Conservation (phyloP, 2,888 invertebrate species). For the Formica aserva region DNA sequence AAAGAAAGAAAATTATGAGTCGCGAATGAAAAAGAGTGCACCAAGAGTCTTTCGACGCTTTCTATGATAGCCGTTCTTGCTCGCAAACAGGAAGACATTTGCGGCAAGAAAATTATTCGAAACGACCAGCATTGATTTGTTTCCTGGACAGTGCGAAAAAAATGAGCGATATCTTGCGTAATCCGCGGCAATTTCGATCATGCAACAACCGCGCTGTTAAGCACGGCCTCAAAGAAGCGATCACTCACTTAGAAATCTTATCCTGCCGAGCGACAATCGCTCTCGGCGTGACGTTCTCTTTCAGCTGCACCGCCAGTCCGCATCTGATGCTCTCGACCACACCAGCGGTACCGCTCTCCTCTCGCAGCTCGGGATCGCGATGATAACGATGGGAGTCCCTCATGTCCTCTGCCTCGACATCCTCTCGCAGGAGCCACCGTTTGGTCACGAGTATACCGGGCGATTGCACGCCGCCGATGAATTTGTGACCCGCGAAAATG, state of each 20-base stretch:
- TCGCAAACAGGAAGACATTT: constrained; percentile 40
- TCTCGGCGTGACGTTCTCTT: constrained; percentile 92
- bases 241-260: constrained; percentile 90
- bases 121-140: constrained; percentile 21
- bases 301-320: constrained; percentile 94
- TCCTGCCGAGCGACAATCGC: constrained; percentile 91
- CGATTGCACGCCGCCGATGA: constrained; percentile 95
- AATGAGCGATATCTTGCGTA: neutral
- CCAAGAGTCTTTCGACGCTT: neutral
- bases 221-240: constrained; percentile 4
- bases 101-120: constrained; percentile 39
- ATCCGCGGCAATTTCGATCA: neutral
- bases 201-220: neutral
- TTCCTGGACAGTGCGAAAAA: constrained; percentile 31
- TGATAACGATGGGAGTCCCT: constrained; percentile 84
- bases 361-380: constrained; percentile 88
- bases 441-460: constrained; percentile 89
- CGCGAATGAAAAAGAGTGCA: constrained; percentile 7
- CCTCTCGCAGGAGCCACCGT: constrained; percentile 86
- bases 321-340: constrained; percentile 94
- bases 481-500: constrained; percentile 96
- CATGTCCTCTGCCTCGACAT: constrained; percentile 81
- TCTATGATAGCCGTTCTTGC: neutral
- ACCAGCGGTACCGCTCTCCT: constrained; percentile 92
- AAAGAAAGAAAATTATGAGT: neutral